Percentiles rank a stretch among this genome's conserved stretches.
Conservation (phyloP, 2,888 invertebrate species). For the Boloria selene region DNA sequence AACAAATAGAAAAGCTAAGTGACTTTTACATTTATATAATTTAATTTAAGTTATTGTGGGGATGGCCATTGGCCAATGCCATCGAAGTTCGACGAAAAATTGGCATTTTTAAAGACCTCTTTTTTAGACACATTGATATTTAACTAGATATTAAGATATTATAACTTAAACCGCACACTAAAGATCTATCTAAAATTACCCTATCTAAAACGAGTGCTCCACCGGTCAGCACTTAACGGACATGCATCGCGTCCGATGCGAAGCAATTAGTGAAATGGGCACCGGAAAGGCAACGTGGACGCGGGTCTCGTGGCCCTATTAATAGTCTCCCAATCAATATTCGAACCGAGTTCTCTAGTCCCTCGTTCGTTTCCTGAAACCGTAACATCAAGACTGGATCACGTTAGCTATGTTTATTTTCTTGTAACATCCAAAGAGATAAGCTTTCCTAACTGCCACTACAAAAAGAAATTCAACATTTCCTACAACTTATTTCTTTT, state of each 20-base stretch:
- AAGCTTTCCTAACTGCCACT: no score
- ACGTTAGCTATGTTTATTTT: neutral
- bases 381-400: conserved; percentile 25
- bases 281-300: conserved; percentile 46
- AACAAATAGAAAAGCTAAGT: no score
- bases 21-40: no score
- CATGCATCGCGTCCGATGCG: conserved; percentile 42
- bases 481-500: no score
- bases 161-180: neutral
- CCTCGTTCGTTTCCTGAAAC: conserved; percentile 31
- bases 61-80: no score
- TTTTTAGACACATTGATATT: no score
- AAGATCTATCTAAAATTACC: conserved; percentile 17
- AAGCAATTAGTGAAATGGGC: conserved; percentile 71
- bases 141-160: no score
- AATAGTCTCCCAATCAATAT: conserved; percentile 73
- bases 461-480: no score
- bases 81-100: no score
- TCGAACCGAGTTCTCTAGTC: conserved; percentile 54
- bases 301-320: conserved; percentile 55
- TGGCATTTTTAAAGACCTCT: no score
- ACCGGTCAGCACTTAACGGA: conserved; percentile 33
- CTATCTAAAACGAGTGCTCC: conserved; percentile 26
- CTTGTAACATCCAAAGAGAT: neutral
- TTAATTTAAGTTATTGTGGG: no score